Evolutionary conservation across 2,797 vertebrate species (phyloP).

Genomic region (Hippoglossus hippoglossus): DNA sequence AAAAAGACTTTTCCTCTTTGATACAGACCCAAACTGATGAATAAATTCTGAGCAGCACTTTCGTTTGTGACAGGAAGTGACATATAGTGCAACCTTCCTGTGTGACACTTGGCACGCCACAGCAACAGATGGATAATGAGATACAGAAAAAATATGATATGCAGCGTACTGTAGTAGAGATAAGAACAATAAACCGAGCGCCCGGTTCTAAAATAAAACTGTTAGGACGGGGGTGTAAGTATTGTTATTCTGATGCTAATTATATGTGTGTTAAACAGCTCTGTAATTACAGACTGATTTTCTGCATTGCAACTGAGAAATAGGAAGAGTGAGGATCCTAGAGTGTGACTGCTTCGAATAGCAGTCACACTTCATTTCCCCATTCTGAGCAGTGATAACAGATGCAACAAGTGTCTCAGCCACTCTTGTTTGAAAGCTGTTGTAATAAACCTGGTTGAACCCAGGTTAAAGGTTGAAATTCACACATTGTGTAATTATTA

Average conservation of each 20-base stretch:
- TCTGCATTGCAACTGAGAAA: constrained; percentile 31
- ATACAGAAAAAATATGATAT: constrained; percentile 28
- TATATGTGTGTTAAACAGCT: constrained; percentile 31
- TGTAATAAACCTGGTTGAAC: constrained; percentile 17
- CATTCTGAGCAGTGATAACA: not conserved
- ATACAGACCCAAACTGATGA: constrained; percentile 3
- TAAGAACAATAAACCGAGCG: not conserved
- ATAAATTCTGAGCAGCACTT: constrained; percentile 11
- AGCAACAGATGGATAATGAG: constrained; percentile 48
- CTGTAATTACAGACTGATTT: constrained; percentile 39
- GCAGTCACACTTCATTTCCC: not conserved
- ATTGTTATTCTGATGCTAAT: constrained; percentile 45
- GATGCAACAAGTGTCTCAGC: constrained; percentile 1
- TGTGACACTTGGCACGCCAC: constrained; percentile 47
- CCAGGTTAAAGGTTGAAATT: constrained; percentile 39
- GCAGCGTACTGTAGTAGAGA: not conserved
- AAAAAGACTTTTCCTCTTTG: not conserved
- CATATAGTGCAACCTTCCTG: constrained; percentile 70
- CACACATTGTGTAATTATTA: constrained; percentile 59
- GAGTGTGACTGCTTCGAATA: constrained; percentile 5
- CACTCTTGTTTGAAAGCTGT: constrained; percentile 11
- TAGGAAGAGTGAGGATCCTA: not conserved
- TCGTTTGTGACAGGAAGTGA: constrained; percentile 73
- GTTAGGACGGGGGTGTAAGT: constrained; percentile 12
- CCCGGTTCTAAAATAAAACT: constrained; percentile 2